Conservation (phyloP, 2,113 vertebrate species). For the Malurus alboscapulatus region DNA sequence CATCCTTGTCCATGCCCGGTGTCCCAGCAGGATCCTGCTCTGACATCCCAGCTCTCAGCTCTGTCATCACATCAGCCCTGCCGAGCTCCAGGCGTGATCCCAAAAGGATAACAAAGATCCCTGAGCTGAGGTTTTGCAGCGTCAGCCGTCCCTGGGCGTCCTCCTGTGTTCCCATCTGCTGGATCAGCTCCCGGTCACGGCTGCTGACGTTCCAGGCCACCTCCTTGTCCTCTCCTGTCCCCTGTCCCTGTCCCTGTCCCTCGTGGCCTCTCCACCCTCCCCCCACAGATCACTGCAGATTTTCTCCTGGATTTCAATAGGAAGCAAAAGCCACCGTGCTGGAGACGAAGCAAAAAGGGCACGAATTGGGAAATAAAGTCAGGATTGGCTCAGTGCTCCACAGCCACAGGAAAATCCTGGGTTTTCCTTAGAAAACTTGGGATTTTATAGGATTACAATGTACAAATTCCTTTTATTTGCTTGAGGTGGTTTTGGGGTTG, state of each 20-base stretch:
- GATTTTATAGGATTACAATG: background rate
- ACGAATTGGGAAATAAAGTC: background rate
- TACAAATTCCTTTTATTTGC: background rate
- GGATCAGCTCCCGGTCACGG: background rate
- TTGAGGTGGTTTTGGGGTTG: background rate
- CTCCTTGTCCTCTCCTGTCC: background rate
- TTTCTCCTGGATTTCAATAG: fast-evolving
- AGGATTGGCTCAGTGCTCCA: background rate
- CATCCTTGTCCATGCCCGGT: background rate
- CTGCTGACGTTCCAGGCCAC: background rate
- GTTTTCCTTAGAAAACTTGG: background rate
- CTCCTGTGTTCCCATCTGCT: background rate
- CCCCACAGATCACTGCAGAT: background rate
- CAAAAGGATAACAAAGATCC: background rate
- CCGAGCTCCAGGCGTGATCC: background rate
- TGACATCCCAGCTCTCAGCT: background rate
- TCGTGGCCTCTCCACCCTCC: background rate
- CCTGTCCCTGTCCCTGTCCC: background rate
- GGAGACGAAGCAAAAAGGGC: background rate
- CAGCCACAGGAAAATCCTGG: background rate
- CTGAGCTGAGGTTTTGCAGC: background rate
- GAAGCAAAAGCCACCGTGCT: fast-evolving
- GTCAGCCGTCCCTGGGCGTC: background rate
- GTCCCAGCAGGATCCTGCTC: background rate
- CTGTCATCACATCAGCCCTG: background rate